Percentiles rank a stretch among this genome's conserved stretches.
Conservation (phyloP, 2,888 invertebrate species). For the Polymixis lichenea region DNA sequence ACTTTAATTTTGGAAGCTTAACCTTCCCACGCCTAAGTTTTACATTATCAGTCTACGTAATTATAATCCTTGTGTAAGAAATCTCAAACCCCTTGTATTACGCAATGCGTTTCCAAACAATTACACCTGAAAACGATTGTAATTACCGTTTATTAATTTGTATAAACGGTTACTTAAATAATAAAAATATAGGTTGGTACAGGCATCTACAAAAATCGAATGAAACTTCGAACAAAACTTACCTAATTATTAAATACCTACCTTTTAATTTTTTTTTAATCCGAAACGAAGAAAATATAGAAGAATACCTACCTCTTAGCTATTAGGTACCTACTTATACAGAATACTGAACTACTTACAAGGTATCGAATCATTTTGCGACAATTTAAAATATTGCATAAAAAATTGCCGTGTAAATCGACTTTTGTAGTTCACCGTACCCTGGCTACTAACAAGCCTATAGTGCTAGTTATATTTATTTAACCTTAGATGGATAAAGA, state of each 20-base stretch:
- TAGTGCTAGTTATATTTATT: neutral
- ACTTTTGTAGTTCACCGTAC: no score
- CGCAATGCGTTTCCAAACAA: neutral
- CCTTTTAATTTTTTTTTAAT: no score
- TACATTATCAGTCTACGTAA: neutral
- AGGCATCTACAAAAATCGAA: neutral
- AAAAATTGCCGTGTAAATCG: no score
- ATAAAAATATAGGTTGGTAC: neutral
- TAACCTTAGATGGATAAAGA: slow-evolving; percentile 30
- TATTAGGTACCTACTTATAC: no score
- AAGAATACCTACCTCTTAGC: no score
- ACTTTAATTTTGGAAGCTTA: slow-evolving; percentile 4
- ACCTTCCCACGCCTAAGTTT: slow-evolving; percentile 14
- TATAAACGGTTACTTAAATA: neutral
- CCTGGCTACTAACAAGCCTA: no score
- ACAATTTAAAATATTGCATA: no score
- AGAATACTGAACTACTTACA: no score
- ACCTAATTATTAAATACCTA: no score
- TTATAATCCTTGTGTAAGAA: slow-evolving; percentile 3
- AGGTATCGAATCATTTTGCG: no score
- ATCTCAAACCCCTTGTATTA: neutral
- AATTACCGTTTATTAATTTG: neutral
- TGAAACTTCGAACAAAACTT: no score
- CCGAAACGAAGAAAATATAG: no score
- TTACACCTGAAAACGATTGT: neutral